These are phyloP conservation scores for Neotoma lepida DNA, from an alignment of 2,113 vertebrate species.

Conservation along the genomic window DNA sequence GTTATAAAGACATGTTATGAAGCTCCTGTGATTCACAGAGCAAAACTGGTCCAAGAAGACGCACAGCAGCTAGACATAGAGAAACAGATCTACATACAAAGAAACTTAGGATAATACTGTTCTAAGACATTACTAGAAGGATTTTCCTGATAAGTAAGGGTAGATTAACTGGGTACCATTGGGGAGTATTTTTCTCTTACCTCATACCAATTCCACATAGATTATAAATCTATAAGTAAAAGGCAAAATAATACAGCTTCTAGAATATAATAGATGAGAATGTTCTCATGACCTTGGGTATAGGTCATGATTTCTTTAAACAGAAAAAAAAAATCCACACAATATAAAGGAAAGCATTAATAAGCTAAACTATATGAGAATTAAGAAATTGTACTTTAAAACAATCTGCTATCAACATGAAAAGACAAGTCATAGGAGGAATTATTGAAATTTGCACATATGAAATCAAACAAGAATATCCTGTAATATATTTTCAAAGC, in stretches of 20 bases:
- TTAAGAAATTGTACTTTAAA: constrained; percentile 49
- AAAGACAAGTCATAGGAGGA: not conserved
- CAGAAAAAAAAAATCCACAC: not conserved
- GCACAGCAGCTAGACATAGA: not conserved
- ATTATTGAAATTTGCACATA: not conserved
- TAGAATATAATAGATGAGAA: not conserved
- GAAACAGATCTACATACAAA: constrained; percentile 13
- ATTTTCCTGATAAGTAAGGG: not conserved
- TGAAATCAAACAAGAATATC: not conserved
- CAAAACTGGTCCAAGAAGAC: not conserved
- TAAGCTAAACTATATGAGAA: constrained; percentile 25
- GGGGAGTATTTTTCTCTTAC: not conserved
- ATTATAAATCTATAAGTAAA: constrained; percentile 50
- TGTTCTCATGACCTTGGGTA: not conserved
- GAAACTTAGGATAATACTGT: not conserved
- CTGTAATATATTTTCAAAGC: constrained; percentile 32
- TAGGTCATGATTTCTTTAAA: not conserved
- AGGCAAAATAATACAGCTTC: constrained; percentile 4
- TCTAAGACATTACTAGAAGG: not conserved
- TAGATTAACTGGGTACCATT: not conserved
- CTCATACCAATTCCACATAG: constrained; percentile 1
- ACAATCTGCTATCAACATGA: not conserved
- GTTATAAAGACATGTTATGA: constrained; percentile 12
- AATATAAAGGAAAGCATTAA: constrained; percentile 39
- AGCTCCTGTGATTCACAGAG: not conserved